Conservation (phyloP, 2,113 vertebrate genomes). For the Cyphomyrus discorhynchus region DNA sequence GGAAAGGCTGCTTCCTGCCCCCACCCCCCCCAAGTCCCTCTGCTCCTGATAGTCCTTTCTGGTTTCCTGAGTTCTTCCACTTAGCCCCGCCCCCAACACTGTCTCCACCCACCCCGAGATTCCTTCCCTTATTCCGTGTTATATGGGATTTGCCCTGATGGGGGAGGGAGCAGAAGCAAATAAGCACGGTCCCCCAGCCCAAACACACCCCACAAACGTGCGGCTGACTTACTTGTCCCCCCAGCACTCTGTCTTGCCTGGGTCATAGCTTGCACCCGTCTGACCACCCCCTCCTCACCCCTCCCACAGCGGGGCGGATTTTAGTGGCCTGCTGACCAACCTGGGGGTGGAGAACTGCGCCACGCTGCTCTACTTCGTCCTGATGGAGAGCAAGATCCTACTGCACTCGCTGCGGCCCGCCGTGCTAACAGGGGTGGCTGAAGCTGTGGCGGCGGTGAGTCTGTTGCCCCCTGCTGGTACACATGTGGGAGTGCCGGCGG, state of each 20-base stretch:
- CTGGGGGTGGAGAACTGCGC: constrained; percentile 92
- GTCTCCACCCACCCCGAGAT: neutral
- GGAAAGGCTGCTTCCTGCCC: neutral
- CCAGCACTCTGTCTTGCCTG: neutral
- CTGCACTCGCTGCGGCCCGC: constrained; percentile 92
- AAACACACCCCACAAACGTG: neutral
- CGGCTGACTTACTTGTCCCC: neutral
- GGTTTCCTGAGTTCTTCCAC: neutral
- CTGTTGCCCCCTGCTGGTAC: neutral
- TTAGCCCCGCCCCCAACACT: neutral
- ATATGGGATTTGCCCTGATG: neutral
- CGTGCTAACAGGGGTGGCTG: constrained; percentile 92
- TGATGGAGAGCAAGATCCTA: constrained; percentile 91
- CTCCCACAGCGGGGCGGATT: constrained; percentile 81
- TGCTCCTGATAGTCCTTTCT: neutral
- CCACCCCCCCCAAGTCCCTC: neutral
- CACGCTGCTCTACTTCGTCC: constrained; percentile 81
- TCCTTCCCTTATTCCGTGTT: neutral
- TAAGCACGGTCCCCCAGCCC: neutral
- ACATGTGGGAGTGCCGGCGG: neutral
- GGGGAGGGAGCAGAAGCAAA: neutral
- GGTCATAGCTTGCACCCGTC: neutral
- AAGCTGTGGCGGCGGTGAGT: constrained; percentile 96
- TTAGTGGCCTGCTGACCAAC: constrained; percentile 85
- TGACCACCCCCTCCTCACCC: constrained; percentile 7